phyloP scores from a whole-genome alignment of 2,113 vertebrate species.

The Lates calcarifer region DNA sequence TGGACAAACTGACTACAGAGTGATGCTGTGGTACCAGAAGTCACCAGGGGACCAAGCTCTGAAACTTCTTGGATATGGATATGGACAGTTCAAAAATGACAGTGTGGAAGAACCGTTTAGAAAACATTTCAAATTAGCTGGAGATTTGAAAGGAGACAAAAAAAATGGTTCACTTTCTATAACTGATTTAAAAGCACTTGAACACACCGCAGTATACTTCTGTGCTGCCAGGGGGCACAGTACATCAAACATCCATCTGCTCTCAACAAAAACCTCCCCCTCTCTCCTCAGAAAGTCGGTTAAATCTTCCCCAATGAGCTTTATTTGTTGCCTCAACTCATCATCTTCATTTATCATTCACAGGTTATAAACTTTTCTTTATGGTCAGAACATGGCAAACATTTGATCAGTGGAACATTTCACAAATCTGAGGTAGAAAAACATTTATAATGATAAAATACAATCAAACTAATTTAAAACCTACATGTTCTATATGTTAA shows the following conservation, averaged over 20 bases:
- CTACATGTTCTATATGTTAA: no score
- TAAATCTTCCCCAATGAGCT: neutral
- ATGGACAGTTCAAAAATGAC: neutral
- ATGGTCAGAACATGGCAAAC: no score
- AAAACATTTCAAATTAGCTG: constrained; percentile 27
- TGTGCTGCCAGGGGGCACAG: constrained; percentile 71
- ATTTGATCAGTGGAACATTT: no score
- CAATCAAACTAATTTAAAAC: no score
- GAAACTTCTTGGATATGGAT: constrained; percentile 32
- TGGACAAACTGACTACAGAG: neutral
- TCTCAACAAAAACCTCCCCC: constrained; percentile 54
- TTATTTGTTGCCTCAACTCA: no score
- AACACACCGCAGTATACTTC: constrained; percentile 59
- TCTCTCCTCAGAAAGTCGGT: neutral
- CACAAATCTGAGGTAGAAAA: no score
- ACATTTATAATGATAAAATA: no score
- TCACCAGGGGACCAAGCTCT: neutral
- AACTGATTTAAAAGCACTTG: neutral
- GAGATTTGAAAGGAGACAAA: constrained; percentile 29
- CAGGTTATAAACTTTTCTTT: no score
- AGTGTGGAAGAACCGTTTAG: constrained; percentile 27
- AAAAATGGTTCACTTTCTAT: constrained; percentile 38
- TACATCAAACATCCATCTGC: constrained; percentile 21
- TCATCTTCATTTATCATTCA: neutral
- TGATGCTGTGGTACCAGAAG: constrained; percentile 74